phyloP scores from a whole-genome alignment of 2,888 invertebrate species.

The Acanthosepion lycidas region DNA sequence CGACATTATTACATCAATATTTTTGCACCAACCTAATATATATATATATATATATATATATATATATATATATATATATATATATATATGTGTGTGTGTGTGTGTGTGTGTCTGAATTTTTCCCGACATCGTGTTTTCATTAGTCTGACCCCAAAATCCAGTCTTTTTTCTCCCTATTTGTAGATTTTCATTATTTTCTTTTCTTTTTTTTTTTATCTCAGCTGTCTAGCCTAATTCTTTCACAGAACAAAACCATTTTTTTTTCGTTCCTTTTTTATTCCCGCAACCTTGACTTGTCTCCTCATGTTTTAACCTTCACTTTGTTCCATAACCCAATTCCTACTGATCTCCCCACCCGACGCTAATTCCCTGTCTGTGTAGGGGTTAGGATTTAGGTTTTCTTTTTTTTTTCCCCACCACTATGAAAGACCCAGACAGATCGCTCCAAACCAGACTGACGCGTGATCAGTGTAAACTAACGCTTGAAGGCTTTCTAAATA shows the following conservation, averaged over 20 bases:
- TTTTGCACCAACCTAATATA: too few relatives aligned
- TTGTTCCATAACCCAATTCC: constrained; percentile 1
- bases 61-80: too few relatives aligned
- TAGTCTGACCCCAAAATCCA: neutral
- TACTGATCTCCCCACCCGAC: neutral
- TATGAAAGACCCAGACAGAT: neutral
- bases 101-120: neutral
- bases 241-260: neutral
- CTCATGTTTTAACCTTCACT: neutral
- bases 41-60: too few relatives aligned
- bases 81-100: too few relatives aligned
- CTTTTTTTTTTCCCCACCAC: neutral
- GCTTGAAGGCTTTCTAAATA: neutral
- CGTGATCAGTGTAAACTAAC: neutral
- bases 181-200: neutral
- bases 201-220: too few relatives aligned
- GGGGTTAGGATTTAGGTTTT: neutral
- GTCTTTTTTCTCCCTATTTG: neutral
- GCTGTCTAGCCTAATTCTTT: neutral
- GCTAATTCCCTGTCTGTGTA: neutral
- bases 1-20: too few relatives aligned
- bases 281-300: neutral
- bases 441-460: neutral
- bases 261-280: neutral
- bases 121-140: neutral